These are phyloP conservation scores for Melanotaenia pygmaea DNA, from an alignment of 2,797 vertebrate genomes.

Conservation along the genomic window DNA sequence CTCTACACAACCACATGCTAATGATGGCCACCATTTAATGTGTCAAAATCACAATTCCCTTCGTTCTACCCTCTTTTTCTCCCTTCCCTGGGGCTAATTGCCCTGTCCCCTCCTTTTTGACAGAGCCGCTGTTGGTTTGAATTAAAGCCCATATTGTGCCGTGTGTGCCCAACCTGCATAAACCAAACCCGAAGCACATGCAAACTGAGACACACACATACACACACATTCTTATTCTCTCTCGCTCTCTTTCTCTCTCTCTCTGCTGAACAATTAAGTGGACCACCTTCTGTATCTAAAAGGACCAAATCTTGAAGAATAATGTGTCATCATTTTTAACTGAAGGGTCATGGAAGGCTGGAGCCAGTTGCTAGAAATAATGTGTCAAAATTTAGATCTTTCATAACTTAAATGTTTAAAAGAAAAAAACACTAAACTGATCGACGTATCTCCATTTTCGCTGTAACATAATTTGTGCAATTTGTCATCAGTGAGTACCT, in stretches of 20 bases:
- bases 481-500: too few species aligned
- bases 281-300: slow-evolving; percentile 56
- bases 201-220: slow-evolving; percentile 42
- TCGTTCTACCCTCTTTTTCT: slow-evolving; percentile 58
- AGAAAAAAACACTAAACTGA: too few species aligned
- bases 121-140: slow-evolving; percentile 78
- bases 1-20: slow-evolving; percentile 82
- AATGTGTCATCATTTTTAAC: neutral
- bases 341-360: neutral
- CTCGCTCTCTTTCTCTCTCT: too few species aligned
- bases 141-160: slow-evolving; percentile 83
- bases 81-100: slow-evolving; percentile 79
- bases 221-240: slow-evolving; percentile 8
- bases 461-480: too few species aligned
- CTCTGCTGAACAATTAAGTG: slow-evolving; percentile 32
- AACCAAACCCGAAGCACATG: slow-evolving; percentile 26
- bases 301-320: neutral
- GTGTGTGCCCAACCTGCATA: slow-evolving; percentile 61
- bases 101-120: slow-evolving; percentile 76
- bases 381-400: too few species aligned
- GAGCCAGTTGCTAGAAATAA: too few species aligned
- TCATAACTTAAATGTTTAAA: too few species aligned
- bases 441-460: too few species aligned
- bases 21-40: slow-evolving; percentile 81
- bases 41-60: slow-evolving; percentile 80